phyloP scores from a whole-genome alignment of 2,113 vertebrate genomes.

The Tupaia chinensis region DNA sequence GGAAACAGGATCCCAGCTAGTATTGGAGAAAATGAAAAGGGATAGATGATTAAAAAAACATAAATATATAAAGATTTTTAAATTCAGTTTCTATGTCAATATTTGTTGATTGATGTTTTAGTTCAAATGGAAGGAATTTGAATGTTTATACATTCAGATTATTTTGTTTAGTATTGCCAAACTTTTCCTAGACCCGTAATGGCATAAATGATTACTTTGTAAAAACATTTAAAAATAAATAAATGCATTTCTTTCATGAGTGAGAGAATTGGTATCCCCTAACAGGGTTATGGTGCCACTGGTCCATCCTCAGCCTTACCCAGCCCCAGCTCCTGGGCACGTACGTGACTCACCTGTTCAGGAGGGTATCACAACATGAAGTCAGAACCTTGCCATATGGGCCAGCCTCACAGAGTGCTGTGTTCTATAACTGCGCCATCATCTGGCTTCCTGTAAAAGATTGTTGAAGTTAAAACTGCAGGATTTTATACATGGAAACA shows the following conservation, averaged over 20 bases:
- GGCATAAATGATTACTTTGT: background rate
- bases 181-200: background rate
- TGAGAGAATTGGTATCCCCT: too few relatives aligned
- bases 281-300: too few relatives aligned
- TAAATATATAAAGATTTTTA: background rate
- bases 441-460: background rate
- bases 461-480: background rate
- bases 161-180: background rate
- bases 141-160: background rate
- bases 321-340: too few relatives aligned
- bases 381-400: too few relatives aligned
- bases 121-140: conserved; percentile 2
- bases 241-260: too few relatives aligned
- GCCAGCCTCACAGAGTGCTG: too few relatives aligned
- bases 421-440: too few relatives aligned
- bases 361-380: too few relatives aligned
- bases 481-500: background rate
- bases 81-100: conserved; percentile 10
- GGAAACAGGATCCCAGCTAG: background rate
- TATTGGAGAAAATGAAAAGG: background rate
- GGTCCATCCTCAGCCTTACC: too few relatives aligned
- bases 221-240: background rate
- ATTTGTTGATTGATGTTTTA: background rate
- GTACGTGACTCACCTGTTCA: too few relatives aligned
- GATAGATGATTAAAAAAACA: background rate